Conservation (phyloP, 1,140 invertebrate species). For the Drosophila gunungcola region DNA sequence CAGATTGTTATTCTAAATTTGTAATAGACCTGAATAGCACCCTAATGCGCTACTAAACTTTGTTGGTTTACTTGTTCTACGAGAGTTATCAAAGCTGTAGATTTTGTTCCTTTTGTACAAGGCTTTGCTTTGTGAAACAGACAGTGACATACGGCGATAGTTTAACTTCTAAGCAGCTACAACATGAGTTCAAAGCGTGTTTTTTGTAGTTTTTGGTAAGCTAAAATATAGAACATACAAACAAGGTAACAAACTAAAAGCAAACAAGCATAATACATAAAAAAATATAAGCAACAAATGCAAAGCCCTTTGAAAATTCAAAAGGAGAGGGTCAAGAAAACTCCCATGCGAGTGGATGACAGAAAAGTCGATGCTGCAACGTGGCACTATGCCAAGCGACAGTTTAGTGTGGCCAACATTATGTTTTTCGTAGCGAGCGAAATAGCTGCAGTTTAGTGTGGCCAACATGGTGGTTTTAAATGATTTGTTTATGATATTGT, state of each 20-base stretch:
- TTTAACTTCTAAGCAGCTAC: background rate
- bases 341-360: conserved; percentile 19
- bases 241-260: conserved; percentile 14
- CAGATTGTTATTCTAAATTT: too few relatives aligned
- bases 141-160: conserved; percentile 3
- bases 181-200: background rate
- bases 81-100: conserved; percentile 22
- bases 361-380: conserved; percentile 14
- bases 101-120: conserved; percentile 33
- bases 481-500: background rate
- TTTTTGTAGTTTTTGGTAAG: conserved; percentile 7
- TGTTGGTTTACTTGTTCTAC: conserved; percentile 10
- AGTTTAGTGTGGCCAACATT: conserved; percentile 10
- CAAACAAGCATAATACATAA: conserved; percentile 6
- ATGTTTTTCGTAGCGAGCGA: background rate
- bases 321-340: conserved; percentile 2
- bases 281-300: conserved; percentile 12
- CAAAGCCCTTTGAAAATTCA: conserved; percentile 4
- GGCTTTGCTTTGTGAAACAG: conserved; percentile 15
- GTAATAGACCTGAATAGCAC: conserved; percentile 1
- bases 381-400: conserved; percentile 12
- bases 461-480: background rate
- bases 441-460: background rate
- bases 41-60: background rate
- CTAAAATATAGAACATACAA: conserved; percentile 6